Evolutionary conservation across 2,797 vertebrate genomes (phyloP).

Genomic region (Myotis daubentonii): DNA sequence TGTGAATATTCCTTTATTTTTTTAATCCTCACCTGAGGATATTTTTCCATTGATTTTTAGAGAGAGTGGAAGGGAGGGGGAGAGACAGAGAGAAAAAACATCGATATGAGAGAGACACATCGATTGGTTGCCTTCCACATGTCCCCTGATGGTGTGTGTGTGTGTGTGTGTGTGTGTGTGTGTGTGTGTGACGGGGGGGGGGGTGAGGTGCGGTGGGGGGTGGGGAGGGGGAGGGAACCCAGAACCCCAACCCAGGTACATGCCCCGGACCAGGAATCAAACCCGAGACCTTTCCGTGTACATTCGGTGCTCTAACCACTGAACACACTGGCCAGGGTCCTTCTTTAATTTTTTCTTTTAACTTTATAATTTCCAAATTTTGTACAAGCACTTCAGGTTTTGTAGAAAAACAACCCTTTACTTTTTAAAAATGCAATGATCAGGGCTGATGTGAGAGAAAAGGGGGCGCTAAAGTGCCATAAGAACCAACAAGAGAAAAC

Average conservation of each 20-base stretch:
- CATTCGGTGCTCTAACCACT: too few species aligned
- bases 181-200: rapidly evolving
- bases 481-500: background rate
- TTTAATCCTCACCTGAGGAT: background rate
- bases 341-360: background rate
- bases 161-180: too few species aligned
- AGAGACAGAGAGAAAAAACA: background rate
- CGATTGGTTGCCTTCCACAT: background rate
- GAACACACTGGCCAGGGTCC: background rate
- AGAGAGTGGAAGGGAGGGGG: background rate
- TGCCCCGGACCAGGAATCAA: background rate
- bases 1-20: background rate
- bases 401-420: background rate
- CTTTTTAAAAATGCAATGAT: background rate
- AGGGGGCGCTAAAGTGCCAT: background rate
- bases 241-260: background rate
- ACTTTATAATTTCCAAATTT: slow-evolving; percentile 2
- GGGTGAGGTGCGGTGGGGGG: rapidly evolving
- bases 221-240: background rate
- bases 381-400: background rate
- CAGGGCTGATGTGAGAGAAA: background rate
- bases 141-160: too few species aligned
- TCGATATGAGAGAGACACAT: background rate
- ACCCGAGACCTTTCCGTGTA: background rate
- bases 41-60: background rate